Evolutionary conservation across 2,113 vertebrate genomes (phyloP), one percentile per base, ranked within the genome.

Genomic region (Rhinolophus ferrumequinum): DNA sequence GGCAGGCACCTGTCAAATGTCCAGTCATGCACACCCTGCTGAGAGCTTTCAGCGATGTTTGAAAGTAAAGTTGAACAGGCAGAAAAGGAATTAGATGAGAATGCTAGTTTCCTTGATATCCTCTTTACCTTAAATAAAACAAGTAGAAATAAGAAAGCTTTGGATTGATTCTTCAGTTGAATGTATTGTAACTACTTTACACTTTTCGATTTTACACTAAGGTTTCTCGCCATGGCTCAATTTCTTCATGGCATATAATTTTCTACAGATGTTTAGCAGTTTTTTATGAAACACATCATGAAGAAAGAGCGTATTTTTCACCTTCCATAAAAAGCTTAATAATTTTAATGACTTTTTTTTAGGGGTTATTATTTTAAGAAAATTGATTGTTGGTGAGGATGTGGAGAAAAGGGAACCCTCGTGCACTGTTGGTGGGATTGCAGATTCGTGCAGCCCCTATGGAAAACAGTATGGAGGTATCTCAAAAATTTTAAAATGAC

Each of bases 1-100:
- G 97, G 95, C 93, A 97, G 83, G 77, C 72, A 69, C 95, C 96
- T 96, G 94, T 97, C 96, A 97, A 76, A 76, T 76, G 26, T 72
- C 80, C 88, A 90, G 96, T 96, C 88, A 69, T 72, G 77, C 50
- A 64, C 35, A 70, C 69, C 50, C 79, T 95, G 97, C 97, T 95
- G 84, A 24, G 93, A 88, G 30, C 41, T 83, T 93, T 90, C 80
- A 75, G 92, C 76, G 88, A 90, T 94, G 96, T 96, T 96, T 94
- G 44, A 75, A 97, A 90, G 92, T 62, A 66, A 47, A 75, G 52
- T 47, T 91, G 64, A 79, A 95, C 85, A 81, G 83, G 38, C 35
- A 89, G 88, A 96, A 97, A 97, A 96, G 33, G 50, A 97, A 66
- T 76, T 50, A 24, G 58, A 35, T 38, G 41, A 69, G 60, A 95